phyloP scores from a whole-genome alignment of 2,113 vertebrate species.

The Tyto alba region DNA sequence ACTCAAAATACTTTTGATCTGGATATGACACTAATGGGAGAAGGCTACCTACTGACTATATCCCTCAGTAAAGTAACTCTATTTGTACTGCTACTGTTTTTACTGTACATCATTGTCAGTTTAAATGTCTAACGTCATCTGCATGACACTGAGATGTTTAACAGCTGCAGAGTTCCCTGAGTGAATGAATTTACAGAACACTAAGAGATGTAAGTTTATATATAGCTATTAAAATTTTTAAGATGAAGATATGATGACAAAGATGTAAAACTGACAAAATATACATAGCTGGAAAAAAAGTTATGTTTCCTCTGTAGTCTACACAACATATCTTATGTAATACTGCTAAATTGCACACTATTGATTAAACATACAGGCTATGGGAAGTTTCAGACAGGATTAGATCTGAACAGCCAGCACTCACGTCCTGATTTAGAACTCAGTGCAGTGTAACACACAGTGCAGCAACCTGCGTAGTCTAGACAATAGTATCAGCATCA shows the following conservation, averaged over 20 bases:
- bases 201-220: background rate
- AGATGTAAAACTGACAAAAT: background rate
- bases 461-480: background rate
- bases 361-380: background rate
- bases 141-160: background rate
- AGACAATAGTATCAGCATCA: background rate
- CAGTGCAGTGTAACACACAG: background rate
- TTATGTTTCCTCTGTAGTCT: background rate
- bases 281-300: background rate
- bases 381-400: background rate
- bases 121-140: background rate
- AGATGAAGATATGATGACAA: background rate
- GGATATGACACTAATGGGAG: fast-evolving
- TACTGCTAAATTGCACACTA: background rate
- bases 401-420: background rate
- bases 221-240: background rate
- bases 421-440: background rate
- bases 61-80: background rate
- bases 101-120: background rate
- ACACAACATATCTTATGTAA: background rate
- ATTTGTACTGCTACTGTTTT: background rate
- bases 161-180: background rate
- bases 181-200: background rate
- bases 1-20: background rate
- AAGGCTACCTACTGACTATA: background rate